Percentiles rank a stretch among this genome's conserved stretches.
Conservation (phyloP, 2,888 invertebrate genomes). For the Erebia ligea region DNA sequence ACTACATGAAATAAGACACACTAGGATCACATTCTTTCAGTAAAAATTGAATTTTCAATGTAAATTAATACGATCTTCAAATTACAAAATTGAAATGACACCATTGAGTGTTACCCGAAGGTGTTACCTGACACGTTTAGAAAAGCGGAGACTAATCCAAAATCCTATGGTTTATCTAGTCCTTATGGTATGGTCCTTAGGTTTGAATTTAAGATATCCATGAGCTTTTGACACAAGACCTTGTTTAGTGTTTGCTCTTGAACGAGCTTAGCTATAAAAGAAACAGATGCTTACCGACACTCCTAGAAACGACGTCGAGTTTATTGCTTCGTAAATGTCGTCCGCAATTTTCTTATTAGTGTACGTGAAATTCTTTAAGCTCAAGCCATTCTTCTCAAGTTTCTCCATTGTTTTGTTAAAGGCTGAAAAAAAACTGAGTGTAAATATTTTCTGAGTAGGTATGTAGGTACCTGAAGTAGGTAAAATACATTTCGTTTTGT, state of each 20-base stretch:
- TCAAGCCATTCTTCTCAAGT: constrained; percentile 90
- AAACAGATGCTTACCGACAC: constrained; percentile 91
- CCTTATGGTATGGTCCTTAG: too few species aligned
- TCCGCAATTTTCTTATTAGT: constrained; percentile 97
- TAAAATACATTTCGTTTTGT: too few species aligned
- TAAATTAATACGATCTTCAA: too few species aligned
- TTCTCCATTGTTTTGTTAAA: constrained; percentile 98
- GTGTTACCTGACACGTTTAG: too few species aligned
- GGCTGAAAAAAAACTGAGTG: constrained; percentile 80
- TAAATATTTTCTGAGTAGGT: neutral
- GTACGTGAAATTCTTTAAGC: constrained; percentile 97
- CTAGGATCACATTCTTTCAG: too few species aligned
- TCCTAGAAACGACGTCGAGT: constrained; percentile 98
- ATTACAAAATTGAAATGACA: too few species aligned
- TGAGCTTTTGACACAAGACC: neutral
- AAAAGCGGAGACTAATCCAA: too few species aligned
- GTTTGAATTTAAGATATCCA: neutral
- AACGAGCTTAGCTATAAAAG: constrained; percentile 5
- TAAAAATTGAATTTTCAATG: too few species aligned
- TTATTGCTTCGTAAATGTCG: constrained; percentile 98
- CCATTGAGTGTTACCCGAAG: too few species aligned
- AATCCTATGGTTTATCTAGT: too few species aligned
- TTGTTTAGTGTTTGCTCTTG: neutral
- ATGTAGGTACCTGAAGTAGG: too few species aligned
- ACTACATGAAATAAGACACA: too few species aligned